Base-by-base conservation (phyloP, 1,140 invertebrate genomes). In the Bombus ignitus region DNA sequence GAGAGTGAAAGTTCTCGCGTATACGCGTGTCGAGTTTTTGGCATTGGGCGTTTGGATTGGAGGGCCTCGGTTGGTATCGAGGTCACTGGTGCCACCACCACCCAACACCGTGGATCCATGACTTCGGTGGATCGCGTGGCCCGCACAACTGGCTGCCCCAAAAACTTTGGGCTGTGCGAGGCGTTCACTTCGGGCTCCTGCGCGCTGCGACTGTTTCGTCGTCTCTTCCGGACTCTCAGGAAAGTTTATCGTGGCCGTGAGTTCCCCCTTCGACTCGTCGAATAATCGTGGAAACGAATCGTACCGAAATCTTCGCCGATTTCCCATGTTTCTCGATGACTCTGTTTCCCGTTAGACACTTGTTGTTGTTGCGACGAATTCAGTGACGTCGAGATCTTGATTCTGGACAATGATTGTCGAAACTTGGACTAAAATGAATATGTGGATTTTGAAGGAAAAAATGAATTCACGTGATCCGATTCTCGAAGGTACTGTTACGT, bases 1-100 rank as follows among this genome's bases (percentile, higher is more conserved):
- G 90, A 94, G 94, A 95, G 94, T 95, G 94, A 95, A 95, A 95
- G 94, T 95, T 94, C 90, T 85, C 82, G 87, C 73, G 72, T 68
- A 74, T 77, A 85, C 86, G 81, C 87, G 86, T 80, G 87, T 87
- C 92, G 91, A 88, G 92, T 94, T 95, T 95, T 95, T 94, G 93
- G 94, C 94, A 94, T 94, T 95, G 93, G 92, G 89, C 90, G 80
- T 93, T 92, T 90, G 92, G 93, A 94, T 94, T 93, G 93, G 93
- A 91, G 92, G 93, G 92, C 88, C 92, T 90, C 91, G 92, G 87
- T 88, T 92, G 78, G 88, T 94, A 95, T 95, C 94, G 94, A 95
- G 94, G 94, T 94, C 94, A 95, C 90, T 91, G 92, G 89, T 94
- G 92, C 94, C 94, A 94, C 94, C 94, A 95, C 94, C 91, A 91